These are phyloP conservation scores for Prietella phreatophila DNA, from an alignment of 2,113 vertebrate species.

Conservation along the genomic window DNA sequence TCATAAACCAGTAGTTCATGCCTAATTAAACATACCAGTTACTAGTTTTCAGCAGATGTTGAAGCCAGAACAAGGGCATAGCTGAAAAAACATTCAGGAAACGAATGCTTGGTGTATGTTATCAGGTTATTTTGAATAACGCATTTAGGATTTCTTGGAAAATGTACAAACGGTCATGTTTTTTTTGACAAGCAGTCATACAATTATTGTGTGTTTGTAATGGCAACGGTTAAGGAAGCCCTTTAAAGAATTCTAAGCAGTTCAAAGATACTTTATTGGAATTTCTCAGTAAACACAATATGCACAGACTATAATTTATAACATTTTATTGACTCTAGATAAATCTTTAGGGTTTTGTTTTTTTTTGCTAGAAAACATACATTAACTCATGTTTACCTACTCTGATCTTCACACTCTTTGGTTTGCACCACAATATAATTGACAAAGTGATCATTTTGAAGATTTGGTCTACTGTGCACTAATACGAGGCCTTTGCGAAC, in stretches of 20 bases:
- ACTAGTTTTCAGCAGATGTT: constrained; percentile 43
- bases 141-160: not conserved
- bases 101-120: constrained; percentile 3
- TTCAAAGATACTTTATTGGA: not conserved
- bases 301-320: not conserved
- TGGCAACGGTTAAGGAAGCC: constrained; percentile 3
- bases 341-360: not conserved
- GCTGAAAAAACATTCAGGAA: constrained; percentile 23
- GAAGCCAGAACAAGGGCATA: constrained; percentile 24
- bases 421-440: not conserved
- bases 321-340: not conserved
- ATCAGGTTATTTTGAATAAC: not conserved
- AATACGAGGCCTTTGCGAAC: not conserved
- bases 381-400: not conserved
- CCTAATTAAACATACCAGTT: constrained; percentile 48
- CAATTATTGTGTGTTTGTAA: constrained; percentile 16
- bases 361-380: not conserved
- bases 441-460: not conserved
- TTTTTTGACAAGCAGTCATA: not conserved
- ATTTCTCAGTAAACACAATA: constrained; percentile 1
- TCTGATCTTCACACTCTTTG: not conserved
- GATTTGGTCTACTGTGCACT: not conserved
- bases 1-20: constrained; percentile 53
- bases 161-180: not conserved
- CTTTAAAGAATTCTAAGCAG: not conserved